phyloP scores from a whole-genome alignment of 2,797 vertebrate species.

The Enteromius unitaeniatus region DNA sequence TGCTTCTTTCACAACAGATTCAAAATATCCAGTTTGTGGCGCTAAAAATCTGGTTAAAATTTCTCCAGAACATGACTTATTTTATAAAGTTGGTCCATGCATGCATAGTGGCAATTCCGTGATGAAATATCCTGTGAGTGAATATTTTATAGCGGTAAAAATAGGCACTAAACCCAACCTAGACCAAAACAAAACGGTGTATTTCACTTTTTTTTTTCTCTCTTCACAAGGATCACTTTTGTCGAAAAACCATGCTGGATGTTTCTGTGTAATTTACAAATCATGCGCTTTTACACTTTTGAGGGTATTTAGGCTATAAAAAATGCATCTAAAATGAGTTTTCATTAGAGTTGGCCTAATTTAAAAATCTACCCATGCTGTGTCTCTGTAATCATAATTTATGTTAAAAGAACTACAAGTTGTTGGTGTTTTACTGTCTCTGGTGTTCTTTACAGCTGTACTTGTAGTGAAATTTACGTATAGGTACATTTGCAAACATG shows the following conservation, averaged over 20 bases:
- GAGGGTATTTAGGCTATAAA: too few species aligned
- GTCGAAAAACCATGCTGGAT: neutral
- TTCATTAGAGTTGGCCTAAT: neutral
- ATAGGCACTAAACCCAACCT: neutral
- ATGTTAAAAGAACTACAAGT: neutral
- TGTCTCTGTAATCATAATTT: neutral
- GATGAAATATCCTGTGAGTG: neutral
- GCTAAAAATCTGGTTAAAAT: neutral
- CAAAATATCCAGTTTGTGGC: neutral
- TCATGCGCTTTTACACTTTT: neutral
- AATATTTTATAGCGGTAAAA: neutral
- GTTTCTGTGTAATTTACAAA: neutral
- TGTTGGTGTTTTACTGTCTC: neutral
- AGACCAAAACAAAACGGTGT: neutral
- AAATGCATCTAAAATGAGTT: neutral
- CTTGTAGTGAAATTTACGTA: neutral
- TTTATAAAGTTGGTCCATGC: too few species aligned
- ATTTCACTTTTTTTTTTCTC: too few species aligned
- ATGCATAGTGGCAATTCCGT: neutral
- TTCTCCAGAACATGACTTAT: neutral
- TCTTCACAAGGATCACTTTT: neutral
- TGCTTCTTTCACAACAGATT: neutral
- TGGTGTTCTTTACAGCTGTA: neutral
- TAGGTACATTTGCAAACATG: neutral
- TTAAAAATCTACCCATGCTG: neutral